These are phyloP conservation scores for Phyllotis vaccarum DNA, from an alignment of 2,797 vertebrate species.

Conservation along the genomic window DNA sequence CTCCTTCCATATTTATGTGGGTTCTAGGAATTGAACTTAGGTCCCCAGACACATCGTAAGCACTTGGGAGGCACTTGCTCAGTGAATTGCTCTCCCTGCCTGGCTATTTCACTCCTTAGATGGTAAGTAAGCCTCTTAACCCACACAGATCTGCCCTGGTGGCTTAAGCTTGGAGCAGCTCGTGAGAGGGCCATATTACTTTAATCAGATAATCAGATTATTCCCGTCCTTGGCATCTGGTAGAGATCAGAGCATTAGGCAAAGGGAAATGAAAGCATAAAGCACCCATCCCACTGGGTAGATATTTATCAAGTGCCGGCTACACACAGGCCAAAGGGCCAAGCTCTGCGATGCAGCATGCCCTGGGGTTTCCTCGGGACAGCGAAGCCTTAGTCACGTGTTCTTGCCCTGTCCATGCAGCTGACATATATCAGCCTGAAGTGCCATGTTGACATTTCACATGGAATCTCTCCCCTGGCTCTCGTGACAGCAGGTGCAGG, in stretches of 20 bases:
- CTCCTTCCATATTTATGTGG: background rate
- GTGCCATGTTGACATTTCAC: fast-evolving
- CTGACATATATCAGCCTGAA: fast-evolving
- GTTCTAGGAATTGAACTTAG: background rate
- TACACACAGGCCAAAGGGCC: background rate
- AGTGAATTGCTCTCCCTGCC: background rate
- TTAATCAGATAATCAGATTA: constrained; percentile 78
- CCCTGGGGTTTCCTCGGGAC: background rate
- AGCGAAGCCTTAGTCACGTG: fast-evolving
- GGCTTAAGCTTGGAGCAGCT: background rate
- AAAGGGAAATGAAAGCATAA: constrained; percentile 1
- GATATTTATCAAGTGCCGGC: background rate
- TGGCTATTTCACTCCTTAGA: background rate
- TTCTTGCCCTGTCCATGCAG: background rate
- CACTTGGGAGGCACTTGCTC: background rate
- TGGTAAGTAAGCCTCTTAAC: constrained; percentile 78
- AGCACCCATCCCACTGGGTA: background rate
- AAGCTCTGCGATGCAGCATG: fast-evolving
- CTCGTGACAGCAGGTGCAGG: fast-evolving
- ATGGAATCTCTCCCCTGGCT: fast-evolving
- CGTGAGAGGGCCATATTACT: background rate
- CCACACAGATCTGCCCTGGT: constrained; percentile 16
- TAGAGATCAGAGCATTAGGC: background rate
- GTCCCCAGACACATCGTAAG: constrained; percentile 30
- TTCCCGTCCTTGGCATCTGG: constrained; percentile 22